Percentiles rank a stretch among this genome's conserved stretches.
These are phyloP conservation scores for Tetraneura akinire DNA, from an alignment of 1,140 invertebrate genomes.

Conservation along the genomic window DNA sequence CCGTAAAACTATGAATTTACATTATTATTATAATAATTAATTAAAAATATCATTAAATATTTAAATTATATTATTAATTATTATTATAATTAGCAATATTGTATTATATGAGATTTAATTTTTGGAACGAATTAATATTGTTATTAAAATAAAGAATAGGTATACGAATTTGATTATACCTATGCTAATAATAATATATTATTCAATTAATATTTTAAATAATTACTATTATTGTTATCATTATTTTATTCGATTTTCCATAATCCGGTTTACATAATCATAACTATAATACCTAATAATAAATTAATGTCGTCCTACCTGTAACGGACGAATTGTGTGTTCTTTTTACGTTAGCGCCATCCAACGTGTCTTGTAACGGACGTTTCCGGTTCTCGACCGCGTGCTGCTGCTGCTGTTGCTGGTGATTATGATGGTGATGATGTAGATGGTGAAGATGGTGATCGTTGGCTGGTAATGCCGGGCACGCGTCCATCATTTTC, in stretches of 20 bases:
- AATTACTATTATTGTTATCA: not conserved
- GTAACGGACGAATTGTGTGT: slow-evolving; percentile 23
- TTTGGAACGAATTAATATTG: too few species aligned
- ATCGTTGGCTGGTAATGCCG: slow-evolving; percentile 26
- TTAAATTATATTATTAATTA: too few species aligned
- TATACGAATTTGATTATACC: too few species aligned
- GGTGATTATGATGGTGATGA: not conserved
- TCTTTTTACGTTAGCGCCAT: slow-evolving; percentile 30
- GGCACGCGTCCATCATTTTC: slow-evolving; percentile 50
- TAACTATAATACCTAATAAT: not conserved
- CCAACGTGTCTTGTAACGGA: slow-evolving; percentile 31
- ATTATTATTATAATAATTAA: too few species aligned
- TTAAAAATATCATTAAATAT: too few species aligned
- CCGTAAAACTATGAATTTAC: too few species aligned
- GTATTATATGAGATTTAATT: too few species aligned
- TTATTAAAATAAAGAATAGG: too few species aligned
- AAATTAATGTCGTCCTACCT: slow-evolving; percentile 31
- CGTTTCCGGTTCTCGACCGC: slow-evolving; percentile 44
- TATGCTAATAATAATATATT: not conserved
- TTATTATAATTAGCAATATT: too few species aligned
- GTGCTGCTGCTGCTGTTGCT: slow-evolving; percentile 9
- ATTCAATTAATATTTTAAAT: not conserved
- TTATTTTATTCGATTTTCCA: too few species aligned
- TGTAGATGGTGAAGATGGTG: not conserved
- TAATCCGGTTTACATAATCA: not conserved